phyloP scores from a whole-genome alignment of 2,888 invertebrate species.

The Ommatoiulus sabulosus region DNA sequence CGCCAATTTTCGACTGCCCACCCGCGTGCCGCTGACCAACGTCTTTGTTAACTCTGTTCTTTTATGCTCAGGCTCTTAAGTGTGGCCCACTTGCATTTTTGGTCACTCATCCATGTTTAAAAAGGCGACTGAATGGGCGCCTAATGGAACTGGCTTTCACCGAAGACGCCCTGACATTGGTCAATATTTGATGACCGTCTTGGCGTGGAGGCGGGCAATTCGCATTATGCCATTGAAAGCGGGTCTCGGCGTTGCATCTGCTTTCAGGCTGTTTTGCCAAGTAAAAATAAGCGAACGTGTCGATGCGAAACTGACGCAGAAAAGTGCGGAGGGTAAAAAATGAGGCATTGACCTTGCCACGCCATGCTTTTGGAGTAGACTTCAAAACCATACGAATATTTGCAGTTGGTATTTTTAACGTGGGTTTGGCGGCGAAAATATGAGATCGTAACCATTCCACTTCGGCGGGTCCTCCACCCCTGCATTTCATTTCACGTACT shows the following conservation, averaged over 20 bases:
- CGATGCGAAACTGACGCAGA: neutral
- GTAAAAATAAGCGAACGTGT: neutral
- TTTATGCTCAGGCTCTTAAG: neutral
- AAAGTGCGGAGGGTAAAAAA: neutral
- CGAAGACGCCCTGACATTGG: neutral
- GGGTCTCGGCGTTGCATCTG: neutral
- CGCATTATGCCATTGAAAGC: neutral
- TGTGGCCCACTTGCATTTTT: neutral
- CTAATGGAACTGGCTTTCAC: slow-evolving; percentile 25
- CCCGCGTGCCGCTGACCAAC: neutral
- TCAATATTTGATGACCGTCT: neutral
- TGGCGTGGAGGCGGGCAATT: neutral
- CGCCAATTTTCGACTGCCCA: neutral
- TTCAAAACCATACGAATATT: neutral
- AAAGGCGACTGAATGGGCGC: neutral
- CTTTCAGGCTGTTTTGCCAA: neutral
- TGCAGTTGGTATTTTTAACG: neutral
- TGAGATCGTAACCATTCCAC: neutral
- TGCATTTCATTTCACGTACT: neutral
- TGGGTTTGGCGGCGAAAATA: neutral
- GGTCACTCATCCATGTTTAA: slow-evolving; percentile 7
- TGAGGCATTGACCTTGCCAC: slow-evolving; percentile 12
- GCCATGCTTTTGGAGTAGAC: neutral
- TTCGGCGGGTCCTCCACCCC: neutral
- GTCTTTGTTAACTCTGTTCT: neutral